Evolutionary conservation across 2,113 vertebrate genomes (phyloP).

Genomic region (Orientallactaga bullata): DNA sequence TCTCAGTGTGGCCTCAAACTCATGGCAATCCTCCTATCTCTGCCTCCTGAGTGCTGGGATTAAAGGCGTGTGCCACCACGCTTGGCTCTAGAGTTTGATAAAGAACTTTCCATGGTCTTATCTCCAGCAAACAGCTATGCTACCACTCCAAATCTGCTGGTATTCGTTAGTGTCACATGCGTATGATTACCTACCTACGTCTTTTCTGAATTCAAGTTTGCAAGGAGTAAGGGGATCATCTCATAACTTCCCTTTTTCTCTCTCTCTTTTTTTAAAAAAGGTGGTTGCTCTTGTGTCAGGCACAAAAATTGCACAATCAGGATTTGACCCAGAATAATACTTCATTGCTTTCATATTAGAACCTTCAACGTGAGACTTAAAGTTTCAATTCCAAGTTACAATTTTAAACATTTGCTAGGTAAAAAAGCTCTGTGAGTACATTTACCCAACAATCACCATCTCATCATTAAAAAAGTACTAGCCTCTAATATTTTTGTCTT

Average conservation of each 20-base stretch:
- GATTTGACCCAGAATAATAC: constrained; percentile 49
- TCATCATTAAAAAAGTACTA: background rate
- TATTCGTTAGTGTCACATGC: background rate
- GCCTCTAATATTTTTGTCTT: background rate
- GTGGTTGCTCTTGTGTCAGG: background rate
- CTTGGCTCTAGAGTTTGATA: background rate
- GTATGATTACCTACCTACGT: background rate
- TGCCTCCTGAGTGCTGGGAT: too few species aligned
- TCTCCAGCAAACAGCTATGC: background rate
- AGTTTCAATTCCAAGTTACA: background rate
- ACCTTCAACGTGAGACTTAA: constrained; percentile 20
- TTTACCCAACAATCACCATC: constrained; percentile 52
- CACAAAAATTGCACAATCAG: constrained; percentile 2
- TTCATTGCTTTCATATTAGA: constrained; percentile 7
- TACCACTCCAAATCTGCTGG: background rate
- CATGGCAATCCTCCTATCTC: too few species aligned
- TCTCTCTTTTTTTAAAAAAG: background rate
- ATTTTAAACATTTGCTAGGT: constrained; percentile 7
- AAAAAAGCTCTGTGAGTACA: constrained; percentile 56
- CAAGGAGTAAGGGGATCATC: constrained; percentile 6
- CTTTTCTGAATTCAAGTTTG: constrained; percentile 15
- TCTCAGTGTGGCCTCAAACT: too few species aligned
- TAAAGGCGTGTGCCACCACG: too few species aligned
- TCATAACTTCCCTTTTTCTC: background rate
- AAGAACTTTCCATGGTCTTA: background rate